Evolutionary conservation across 1,140 invertebrate species (phyloP).

Genomic region (Araneus ventricosus): DNA sequence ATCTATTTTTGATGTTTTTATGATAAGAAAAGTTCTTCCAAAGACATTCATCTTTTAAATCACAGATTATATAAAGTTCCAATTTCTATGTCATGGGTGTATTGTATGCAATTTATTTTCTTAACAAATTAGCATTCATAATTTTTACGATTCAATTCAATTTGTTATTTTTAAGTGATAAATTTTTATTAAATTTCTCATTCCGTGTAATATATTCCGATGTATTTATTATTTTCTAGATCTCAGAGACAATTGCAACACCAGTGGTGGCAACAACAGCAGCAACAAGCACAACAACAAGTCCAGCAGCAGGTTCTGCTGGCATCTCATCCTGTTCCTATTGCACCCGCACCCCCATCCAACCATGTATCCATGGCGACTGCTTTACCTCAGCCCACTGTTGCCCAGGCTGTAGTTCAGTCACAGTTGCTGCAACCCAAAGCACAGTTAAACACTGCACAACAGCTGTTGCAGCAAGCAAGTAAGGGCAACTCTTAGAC

Average conservation of each 20-base stretch:
- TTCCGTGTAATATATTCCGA: too few relatives aligned
- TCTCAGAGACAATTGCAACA: slow-evolving; percentile 79
- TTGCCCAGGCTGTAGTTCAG: slow-evolving; percentile 79
- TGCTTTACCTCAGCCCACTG: slow-evolving; percentile 39
- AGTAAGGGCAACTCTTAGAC: background rate
- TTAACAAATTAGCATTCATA: background rate
- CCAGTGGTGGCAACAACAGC: slow-evolving; percentile 76
- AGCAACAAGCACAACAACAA: slow-evolving; percentile 59
- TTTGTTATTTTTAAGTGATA: too few relatives aligned
- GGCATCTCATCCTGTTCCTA: slow-evolving; percentile 74
- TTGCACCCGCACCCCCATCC: slow-evolving; percentile 57
- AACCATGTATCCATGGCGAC: slow-evolving; percentile 48
- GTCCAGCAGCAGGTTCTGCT: slow-evolving; percentile 74
- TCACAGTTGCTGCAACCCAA: slow-evolving; percentile 85
- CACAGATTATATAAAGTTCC: too few relatives aligned
- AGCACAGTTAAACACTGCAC: slow-evolving; percentile 84
- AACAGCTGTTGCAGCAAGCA: slow-evolving; percentile 81
- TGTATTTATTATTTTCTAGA: slow-evolving; percentile 39
- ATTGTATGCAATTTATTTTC: too few relatives aligned
- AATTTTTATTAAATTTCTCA: too few relatives aligned
- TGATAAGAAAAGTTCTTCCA: too few relatives aligned
- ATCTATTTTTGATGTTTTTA: too few relatives aligned
- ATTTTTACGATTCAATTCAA: background rate
- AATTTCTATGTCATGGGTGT: background rate
- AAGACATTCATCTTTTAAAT: too few relatives aligned